Evolutionary conservation across 2,888 invertebrate genomes (phyloP), one percentile per base, ranked within the genome.

Genomic region (Malthinus seriepunctatus): DNA sequence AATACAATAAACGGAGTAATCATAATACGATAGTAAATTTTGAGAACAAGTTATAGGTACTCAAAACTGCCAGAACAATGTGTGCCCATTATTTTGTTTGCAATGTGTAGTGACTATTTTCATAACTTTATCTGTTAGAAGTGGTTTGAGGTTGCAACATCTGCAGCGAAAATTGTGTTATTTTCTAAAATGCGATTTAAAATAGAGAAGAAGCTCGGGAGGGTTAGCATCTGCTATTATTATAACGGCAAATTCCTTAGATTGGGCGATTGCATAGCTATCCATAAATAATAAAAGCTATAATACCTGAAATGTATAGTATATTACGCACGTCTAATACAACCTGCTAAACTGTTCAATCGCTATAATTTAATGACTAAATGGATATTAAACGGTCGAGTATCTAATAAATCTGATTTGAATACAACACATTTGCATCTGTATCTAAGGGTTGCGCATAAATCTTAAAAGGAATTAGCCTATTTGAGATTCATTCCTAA

Each of bases 401-500:
- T 59, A 55, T 59, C 55, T 52, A 55, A 44, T 56, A 59, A 62
- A 59, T 52, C 56, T 58, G 52, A 62, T 62, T 62, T 59, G 62
- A 62, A 63, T 60, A 60, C 56, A 63, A 62, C 63, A 60, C 63
- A 65, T 65, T 67, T 65, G 64, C 65, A 64, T 67, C 63, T 62
- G 65, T 67, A 64, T 64, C 58, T 67, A 60, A 61, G 52, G 65
- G 52, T 63, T 57, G 47, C 55, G 55, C 59, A 67, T 65, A 67
- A 67, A 67, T 68, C 68, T 66, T 63, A 39, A 45, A n/a, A 54
- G 64, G 66, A 63, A 68, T 67, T 67, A 67, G 59, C 63, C 56
- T 63, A 55, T 64, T 68, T 58, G 66, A 68, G 66, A 63, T 66
- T 65, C 63, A 62, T 59, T 67, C 57, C 56, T 63, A 49, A 59